Conservation (phyloP, 2,888 invertebrate genomes). For the Drosophila mettleri region DNA sequence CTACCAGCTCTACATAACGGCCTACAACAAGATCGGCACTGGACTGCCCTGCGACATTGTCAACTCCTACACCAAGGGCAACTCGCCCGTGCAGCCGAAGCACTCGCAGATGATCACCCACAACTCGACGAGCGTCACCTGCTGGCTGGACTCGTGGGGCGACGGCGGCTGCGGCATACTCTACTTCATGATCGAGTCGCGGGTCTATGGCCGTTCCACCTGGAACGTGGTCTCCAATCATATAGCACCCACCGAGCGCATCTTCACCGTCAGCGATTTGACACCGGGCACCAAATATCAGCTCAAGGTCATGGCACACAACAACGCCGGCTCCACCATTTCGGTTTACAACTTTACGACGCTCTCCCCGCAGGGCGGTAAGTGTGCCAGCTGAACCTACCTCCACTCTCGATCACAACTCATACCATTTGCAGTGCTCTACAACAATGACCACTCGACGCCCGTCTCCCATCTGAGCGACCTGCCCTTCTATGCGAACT, state of each 20-base stretch:
- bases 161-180: slow-evolving; percentile 95
- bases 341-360: slow-evolving; percentile 95
- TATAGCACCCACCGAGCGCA: slow-evolving; percentile 92
- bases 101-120: slow-evolving; percentile 93
- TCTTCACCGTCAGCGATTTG: slow-evolving; percentile 92
- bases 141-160: slow-evolving; percentile 95
- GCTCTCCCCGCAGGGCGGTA: slow-evolving; percentile 90
- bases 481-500: slow-evolving; percentile 88
- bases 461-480: slow-evolving; percentile 89
- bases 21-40: slow-evolving; percentile 95
- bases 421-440: slow-evolving; percentile 85
- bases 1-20: slow-evolving; percentile 94
- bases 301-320: slow-evolving; percentile 91
- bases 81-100: slow-evolving; percentile 91
- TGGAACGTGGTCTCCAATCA: slow-evolving; percentile 94
- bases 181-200: slow-evolving; percentile 93
- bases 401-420: neutral
- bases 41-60: slow-evolving; percentile 95
- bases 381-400: slow-evolving; percentile 77
- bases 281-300: slow-evolving; percentile 90
- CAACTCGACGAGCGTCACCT: slow-evolving; percentile 93
- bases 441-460: slow-evolving; percentile 88
- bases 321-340: slow-evolving; percentile 93
- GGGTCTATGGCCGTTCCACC: slow-evolving; percentile 86
- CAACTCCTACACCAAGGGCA: slow-evolving; percentile 93